Evolutionary conservation across 2,113 vertebrate genomes (phyloP).

Genomic region (Daphoenositta chrysoptera): DNA sequence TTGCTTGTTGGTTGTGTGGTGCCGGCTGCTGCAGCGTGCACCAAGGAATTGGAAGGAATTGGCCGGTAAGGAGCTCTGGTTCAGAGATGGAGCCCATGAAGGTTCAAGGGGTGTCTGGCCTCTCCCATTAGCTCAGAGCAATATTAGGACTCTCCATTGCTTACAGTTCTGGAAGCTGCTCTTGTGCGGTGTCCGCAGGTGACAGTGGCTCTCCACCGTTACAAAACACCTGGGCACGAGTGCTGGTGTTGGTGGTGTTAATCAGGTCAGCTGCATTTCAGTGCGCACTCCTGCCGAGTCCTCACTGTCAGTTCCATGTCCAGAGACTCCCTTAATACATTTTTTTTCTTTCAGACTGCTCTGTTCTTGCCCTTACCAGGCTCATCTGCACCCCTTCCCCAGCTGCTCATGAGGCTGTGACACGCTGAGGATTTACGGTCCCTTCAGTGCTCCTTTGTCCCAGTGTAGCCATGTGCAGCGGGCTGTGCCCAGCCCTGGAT

Average conservation of each 20-base stretch:
- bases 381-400: background rate
- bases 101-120: accelerated
- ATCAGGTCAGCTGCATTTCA: background rate
- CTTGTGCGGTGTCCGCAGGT: too few relatives aligned
- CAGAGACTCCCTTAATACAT: too few relatives aligned
- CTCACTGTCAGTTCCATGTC: accelerated
- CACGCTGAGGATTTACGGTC: accelerated
- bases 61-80: background rate
- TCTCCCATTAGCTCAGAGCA: background rate
- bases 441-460: background rate
- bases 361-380: background rate
- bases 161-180: background rate
- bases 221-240: background rate
- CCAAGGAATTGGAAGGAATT: background rate
- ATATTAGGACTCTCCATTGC: accelerated
- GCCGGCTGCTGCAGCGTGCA: accelerated
- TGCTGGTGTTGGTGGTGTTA: background rate
- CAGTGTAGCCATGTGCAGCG: accelerated
- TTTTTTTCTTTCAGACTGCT: background rate
- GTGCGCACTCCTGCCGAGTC: background rate
- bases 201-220: background rate
- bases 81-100: background rate
- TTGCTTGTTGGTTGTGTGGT: background rate
- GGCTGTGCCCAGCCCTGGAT: background rate
- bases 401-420: background rate